These are phyloP conservation scores for Netelia fuscicornis DNA, from an alignment of 2,888 invertebrate species.

Conservation along the genomic window DNA sequence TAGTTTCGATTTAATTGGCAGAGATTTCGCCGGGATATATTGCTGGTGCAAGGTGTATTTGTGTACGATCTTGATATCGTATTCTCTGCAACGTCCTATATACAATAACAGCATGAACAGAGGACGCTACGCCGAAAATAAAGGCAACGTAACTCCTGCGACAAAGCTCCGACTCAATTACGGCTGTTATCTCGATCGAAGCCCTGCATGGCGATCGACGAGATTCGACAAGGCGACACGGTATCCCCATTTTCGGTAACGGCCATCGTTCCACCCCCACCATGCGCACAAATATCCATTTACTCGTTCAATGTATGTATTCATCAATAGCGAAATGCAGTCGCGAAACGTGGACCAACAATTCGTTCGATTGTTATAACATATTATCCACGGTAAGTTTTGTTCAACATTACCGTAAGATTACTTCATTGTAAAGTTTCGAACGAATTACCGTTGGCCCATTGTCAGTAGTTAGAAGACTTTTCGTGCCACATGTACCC, in stretches of 20 bases:
- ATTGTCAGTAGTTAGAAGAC: too few species aligned
- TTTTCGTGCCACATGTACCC: too few species aligned
- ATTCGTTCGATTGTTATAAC: too few species aligned
- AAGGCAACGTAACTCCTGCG: not conserved
- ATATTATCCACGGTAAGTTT: too few species aligned
- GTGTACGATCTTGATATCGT: too few species aligned
- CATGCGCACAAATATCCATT: not conserved
- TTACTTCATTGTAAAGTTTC: too few species aligned
- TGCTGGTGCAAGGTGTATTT: too few species aligned
- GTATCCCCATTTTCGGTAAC: not conserved
- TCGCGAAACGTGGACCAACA: too few species aligned
- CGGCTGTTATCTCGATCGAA: not conserved
- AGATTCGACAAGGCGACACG: not conserved
- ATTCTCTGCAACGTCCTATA: not conserved
- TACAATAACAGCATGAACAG: not conserved
- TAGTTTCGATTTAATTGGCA: too few species aligned
- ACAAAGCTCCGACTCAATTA: not conserved
- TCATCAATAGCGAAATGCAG: not conserved
- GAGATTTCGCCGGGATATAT: too few species aligned
- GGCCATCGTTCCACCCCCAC: not conserved
- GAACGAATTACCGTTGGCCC: too few species aligned
- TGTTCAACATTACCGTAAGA: too few species aligned
- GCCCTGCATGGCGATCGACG: not conserved
- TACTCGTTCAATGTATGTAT: not conserved
- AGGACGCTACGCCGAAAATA: not conserved